These are phyloP conservation scores for Atrichornis clamosus DNA, from an alignment of 2,113 vertebrate species.

Conservation along the genomic window DNA sequence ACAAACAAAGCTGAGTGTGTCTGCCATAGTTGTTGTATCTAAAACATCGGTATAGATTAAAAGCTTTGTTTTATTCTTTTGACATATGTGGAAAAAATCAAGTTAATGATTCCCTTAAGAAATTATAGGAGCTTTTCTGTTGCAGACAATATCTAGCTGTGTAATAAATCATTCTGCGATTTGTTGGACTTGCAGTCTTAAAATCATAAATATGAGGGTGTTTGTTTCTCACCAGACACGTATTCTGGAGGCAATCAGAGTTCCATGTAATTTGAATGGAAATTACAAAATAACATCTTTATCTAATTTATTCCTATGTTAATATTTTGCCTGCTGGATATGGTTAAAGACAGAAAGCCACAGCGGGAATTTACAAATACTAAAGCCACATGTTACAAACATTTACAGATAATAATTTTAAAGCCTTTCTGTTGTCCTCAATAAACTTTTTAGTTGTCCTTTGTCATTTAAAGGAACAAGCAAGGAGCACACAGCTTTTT, in stretches of 20 bases:
- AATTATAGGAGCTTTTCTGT: background rate
- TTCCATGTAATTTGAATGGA: slow-evolving; percentile 22
- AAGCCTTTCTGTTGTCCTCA: background rate
- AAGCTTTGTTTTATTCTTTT: background rate
- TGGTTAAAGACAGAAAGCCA: background rate
- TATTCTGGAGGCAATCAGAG: background rate
- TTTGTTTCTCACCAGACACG: background rate
- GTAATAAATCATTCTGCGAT: background rate
- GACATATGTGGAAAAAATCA: background rate
- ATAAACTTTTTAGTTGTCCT: background rate
- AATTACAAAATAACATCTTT: background rate
- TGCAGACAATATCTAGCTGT: background rate
- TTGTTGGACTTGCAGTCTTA: background rate
- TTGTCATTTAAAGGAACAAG: background rate
- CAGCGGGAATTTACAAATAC: background rate
- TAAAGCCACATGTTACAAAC: background rate
- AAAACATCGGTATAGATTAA: background rate
- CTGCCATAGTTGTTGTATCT: background rate
- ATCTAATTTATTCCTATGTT: slow-evolving; percentile 28
- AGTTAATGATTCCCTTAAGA: background rate
- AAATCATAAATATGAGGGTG: background rate
- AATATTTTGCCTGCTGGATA: slow-evolving; percentile 17
- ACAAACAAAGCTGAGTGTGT: background rate
- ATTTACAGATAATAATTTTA: background rate
- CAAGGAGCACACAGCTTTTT: background rate